Evolutionary conservation across 2,888 invertebrate species (phyloP), one percentile per base, ranked within the genome.

Genomic region (Synergus itoensis): DNA sequence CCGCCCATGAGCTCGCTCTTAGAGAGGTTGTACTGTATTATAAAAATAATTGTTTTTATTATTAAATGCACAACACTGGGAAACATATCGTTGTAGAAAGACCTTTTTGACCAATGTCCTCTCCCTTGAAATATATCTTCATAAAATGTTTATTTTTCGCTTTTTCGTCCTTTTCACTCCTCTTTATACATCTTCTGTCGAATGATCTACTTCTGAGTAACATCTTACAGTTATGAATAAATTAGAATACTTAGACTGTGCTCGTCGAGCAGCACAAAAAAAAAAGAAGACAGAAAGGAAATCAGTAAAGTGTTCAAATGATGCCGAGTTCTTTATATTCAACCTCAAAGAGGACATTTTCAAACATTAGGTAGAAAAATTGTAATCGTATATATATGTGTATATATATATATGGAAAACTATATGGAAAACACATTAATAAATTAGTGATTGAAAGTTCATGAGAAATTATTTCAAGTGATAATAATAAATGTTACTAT

Each of bases 291-390:
- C 28, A 41, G 41, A 41, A 41, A 41, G 14, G 0, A 12, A 53
- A n/a, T 53, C n/a, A n/a, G 53, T 36, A 3, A 5, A 36, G 36
- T 63, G 63, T 63, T 63, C 36, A 63, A 63, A 64, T 40, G 11
- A 41, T 40, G 64, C 43, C 45, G 28, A 69, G 45, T 69, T 69
- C 67, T 45, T 69, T 48, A 69, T 11, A 69, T 21, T 69, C 45
- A 67, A 45, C 67, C 67, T 69, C 67, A 14, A 69, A 69, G 45
- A 69, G 45, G 69, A 69, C 48, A 69, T 69, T 69, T 69, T 69
- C 36, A 16, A 48, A 53, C 28, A 48, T 28, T 48, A 4, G 28
- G 16, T 69, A 48, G 28, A 48, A 9, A n/a, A 57, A 57, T 57
- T 3, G 57, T 18, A 18, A 11, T 18, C 57, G 4, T 11, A 18